Evolutionary conservation across 2,888 invertebrate genomes (phyloP).

Genomic region (Agonum fuliginosum): DNA sequence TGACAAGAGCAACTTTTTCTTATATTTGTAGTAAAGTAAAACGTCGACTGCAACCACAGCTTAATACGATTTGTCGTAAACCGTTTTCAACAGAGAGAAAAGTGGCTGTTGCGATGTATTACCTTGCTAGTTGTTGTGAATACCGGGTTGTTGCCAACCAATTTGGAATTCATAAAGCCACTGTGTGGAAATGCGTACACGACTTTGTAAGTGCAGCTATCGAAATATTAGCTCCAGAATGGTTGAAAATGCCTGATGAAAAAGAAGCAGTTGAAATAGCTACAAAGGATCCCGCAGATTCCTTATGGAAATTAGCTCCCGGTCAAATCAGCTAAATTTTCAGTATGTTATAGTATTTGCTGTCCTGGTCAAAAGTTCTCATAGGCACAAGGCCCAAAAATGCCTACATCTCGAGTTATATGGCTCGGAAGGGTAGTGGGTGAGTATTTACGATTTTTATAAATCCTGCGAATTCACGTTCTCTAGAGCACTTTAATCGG

Average conservation of each 20-base stretch:
- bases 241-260: not conserved
- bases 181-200: not conserved
- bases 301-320: no score
- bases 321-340: no score
- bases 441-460: no score
- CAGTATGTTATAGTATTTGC: no score
- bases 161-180: not conserved
- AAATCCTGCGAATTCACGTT: no score
- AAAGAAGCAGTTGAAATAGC: not conserved
- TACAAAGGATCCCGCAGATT: no score
- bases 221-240: conserved; percentile 1
- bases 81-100: not conserved
- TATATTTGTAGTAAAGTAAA: not conserved
- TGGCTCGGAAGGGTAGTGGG: no score
- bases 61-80: not conserved
- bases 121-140: not conserved
- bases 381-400: no score
- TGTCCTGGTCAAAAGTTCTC: no score
- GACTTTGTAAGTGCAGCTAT: not conserved
- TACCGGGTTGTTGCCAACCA: not conserved
- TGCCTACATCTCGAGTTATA: no score
- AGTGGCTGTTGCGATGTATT: not conserved
- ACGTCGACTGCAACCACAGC: not conserved
- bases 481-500: no score
- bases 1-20: not conserved